Evolutionary conservation across 2,797 vertebrate genomes (phyloP).

Genomic region (Peromyscus attwateri): DNA sequence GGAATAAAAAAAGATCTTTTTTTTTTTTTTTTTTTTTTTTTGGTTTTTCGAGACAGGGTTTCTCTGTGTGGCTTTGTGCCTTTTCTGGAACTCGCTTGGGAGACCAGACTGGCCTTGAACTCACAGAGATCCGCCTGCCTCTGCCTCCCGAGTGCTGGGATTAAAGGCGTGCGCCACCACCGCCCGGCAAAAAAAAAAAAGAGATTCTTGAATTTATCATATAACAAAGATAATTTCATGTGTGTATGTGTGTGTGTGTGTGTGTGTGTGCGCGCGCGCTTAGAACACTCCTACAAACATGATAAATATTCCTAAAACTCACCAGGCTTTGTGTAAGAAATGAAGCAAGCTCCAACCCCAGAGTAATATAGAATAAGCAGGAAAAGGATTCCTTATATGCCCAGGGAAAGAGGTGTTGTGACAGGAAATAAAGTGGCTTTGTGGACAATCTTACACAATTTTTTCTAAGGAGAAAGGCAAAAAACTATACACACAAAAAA

Average conservation of each 20-base stretch:
- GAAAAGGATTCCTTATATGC: neutral
- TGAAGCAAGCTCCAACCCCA: neutral
- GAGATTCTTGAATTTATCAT: neutral
- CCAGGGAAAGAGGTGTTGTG: neutral
- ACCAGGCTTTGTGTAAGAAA: neutral
- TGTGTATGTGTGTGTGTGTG: neutral
- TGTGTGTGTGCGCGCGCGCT: neutral
- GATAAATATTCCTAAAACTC: neutral
- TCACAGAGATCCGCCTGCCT: too few species aligned
- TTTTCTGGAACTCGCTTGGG: too few species aligned
- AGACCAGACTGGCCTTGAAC: too few species aligned
- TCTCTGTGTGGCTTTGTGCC: too few species aligned
- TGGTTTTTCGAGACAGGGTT: too few species aligned
- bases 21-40: too few species aligned
- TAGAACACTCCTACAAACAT: neutral
- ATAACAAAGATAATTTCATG: neutral
- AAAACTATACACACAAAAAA: neutral
- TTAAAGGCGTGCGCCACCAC: too few species aligned
- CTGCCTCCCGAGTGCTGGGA: too few species aligned
- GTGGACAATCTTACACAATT: neutral
- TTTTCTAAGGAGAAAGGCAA: neutral
- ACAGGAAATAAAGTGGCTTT: neutral
- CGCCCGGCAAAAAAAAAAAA: too few species aligned
- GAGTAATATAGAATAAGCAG: neutral
- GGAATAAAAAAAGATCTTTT: slow-evolving; percentile 62